These are phyloP conservation scores for Galagoides demidoff DNA, from an alignment of 2,797 vertebrate species.

Conservation along the genomic window DNA sequence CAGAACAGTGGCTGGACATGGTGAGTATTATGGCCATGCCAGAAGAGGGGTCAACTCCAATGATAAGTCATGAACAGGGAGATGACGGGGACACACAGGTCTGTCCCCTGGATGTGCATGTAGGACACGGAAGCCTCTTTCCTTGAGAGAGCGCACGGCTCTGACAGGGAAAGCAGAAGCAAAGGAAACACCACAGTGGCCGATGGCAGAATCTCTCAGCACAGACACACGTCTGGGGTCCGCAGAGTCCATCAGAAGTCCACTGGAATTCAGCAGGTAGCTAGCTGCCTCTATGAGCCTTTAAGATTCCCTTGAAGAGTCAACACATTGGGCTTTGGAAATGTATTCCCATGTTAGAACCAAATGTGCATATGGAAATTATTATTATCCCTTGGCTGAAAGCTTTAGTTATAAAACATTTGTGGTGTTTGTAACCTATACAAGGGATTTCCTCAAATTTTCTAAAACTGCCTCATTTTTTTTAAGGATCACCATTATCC, in stretches of 20 bases:
- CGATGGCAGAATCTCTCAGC: background rate
- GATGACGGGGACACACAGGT: background rate
- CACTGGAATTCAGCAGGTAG: background rate
- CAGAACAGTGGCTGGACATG: background rate
- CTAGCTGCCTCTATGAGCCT: background rate
- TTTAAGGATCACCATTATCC: conserved; percentile 43
- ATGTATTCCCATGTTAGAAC: conserved; percentile 32
- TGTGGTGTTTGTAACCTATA: conserved; percentile 43
- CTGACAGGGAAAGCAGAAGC: background rate
- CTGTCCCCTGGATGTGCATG: background rate
- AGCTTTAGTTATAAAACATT: conserved; percentile 59
- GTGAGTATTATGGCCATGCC: background rate
- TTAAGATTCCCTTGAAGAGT: conserved; percentile 8
- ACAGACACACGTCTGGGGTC: background rate
- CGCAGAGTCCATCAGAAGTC: background rate
- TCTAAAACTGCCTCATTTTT: conserved; percentile 52
- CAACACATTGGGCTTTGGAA: conserved; percentile 32
- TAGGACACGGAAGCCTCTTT: background rate
- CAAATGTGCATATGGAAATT: conserved; percentile 44
- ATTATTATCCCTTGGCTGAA: conserved; percentile 51
- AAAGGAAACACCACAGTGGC: background rate
- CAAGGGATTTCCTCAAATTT: conserved; percentile 63
- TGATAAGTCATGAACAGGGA: background rate
- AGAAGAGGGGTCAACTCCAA: background rate
- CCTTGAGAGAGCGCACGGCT: background rate